Conservation (phyloP, 2,888 invertebrate genomes). For the Hofmannophila pseudospretella region DNA sequence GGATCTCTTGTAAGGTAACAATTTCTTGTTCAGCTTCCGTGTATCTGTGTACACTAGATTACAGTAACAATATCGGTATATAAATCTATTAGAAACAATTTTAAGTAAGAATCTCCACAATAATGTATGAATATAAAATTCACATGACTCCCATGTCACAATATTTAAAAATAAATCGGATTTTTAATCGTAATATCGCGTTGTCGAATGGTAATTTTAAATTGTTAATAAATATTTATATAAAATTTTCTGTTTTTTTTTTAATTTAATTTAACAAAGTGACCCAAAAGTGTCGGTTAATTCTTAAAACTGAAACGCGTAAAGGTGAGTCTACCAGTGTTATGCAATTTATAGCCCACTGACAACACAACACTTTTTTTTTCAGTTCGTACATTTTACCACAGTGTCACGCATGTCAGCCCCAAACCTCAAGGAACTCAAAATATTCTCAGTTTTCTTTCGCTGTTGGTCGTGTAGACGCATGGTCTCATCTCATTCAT, state of each 20-base stretch:
- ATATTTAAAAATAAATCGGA: constrained; percentile 32
- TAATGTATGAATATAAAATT: constrained; percentile 32
- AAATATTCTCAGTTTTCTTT: constrained; percentile 34
- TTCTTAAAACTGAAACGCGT: constrained; percentile 10
- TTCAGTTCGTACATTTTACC: background rate
- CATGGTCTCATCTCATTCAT: constrained; percentile 28
- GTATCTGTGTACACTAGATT: constrained; percentile 39
- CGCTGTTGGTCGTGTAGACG: constrained; percentile 53
- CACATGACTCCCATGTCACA: constrained; percentile 43
- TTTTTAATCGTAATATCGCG: constrained; percentile 44
- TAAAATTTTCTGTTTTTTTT: constrained; percentile 59
- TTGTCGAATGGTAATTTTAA: constrained; percentile 56
- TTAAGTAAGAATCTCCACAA: constrained; percentile 53
- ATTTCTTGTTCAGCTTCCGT: too few species aligned
- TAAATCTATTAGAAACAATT: background rate
- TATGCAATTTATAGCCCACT: constrained; percentile 71
- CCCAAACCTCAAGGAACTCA: background rate
- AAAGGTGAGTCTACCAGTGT: constrained; percentile 66
- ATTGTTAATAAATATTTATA: constrained; percentile 76
- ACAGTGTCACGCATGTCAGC: background rate
- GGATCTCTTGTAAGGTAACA: too few species aligned
- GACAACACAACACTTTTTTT: background rate
- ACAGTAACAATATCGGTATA: constrained; percentile 22
- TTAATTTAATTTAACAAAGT: constrained; percentile 44
- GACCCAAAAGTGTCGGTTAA: constrained; percentile 8